phyloP scores from a whole-genome alignment of 2,113 vertebrate genomes.

The Takifugu flavidus region DNA sequence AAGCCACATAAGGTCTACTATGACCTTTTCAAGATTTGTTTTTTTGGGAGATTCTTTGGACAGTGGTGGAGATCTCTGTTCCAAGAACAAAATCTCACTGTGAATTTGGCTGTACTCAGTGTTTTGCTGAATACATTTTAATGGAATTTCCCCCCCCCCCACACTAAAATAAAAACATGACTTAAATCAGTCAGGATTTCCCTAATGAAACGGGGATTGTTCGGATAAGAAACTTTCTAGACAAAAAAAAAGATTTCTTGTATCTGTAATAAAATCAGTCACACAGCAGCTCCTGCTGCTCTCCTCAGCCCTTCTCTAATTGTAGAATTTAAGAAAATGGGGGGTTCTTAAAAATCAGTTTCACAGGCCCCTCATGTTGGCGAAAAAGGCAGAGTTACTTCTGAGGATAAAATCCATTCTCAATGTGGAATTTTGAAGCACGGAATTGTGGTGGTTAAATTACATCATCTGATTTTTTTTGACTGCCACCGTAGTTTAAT shows the following conservation, averaged over 20 bases:
- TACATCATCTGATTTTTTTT: constrained; percentile 35
- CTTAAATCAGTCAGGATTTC: neutral
- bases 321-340: too few relatives aligned
- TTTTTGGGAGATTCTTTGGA: constrained; percentile 16
- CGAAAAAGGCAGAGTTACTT: neutral
- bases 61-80: neutral
- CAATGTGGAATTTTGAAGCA: constrained; percentile 20
- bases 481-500: constrained; percentile 8
- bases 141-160: neutral
- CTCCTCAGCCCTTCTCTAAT: too few relatives aligned
- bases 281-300: too few relatives aligned
- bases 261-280: too few relatives aligned
- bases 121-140: neutral
- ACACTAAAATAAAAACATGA: too few relatives aligned
- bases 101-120: constrained; percentile 1
- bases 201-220: neutral
- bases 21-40: constrained; percentile 3
- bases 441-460: constrained; percentile 19
- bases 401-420: constrained; percentile 6
- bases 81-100: neutral
- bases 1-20: neutral
- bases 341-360: too few relatives aligned
- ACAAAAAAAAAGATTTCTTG: too few relatives aligned
- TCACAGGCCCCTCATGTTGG: too few relatives aligned
- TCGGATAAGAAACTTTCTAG: too few relatives aligned